Percentiles rank a stretch among this genome's conserved stretches.
Evolutionary conservation across 2,888 invertebrate genomes (phyloP).

Genomic region (Cephalotes varians): DNA sequence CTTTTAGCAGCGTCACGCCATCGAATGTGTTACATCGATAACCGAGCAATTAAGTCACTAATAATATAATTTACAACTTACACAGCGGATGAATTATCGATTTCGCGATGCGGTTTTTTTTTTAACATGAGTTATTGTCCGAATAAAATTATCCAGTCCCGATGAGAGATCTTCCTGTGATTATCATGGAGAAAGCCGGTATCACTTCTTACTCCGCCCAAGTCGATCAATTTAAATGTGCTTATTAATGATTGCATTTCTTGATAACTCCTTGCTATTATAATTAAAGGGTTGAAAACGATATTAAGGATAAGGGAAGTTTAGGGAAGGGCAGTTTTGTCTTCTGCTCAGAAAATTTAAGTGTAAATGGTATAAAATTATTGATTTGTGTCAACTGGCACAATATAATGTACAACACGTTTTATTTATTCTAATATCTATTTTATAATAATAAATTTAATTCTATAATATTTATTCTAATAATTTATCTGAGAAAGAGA

Average conservation of each 20-base stretch:
- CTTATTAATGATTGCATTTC: constrained; percentile 62
- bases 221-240: constrained; percentile 58
- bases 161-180: constrained; percentile 58
- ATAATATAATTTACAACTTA: constrained; percentile 77
- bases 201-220: constrained; percentile 48
- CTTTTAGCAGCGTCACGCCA: constrained; percentile 39
- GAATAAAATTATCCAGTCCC: constrained; percentile 74
- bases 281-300: constrained; percentile 6
- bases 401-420: not conserved
- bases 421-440: not conserved
- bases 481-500: not conserved
- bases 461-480: no score
- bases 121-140: constrained; percentile 73
- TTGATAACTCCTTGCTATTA: constrained; percentile 12
- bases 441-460: no score
- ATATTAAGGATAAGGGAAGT: no score
- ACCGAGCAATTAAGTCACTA: constrained; percentile 76
- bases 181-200: constrained; percentile 60
- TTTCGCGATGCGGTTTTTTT: constrained; percentile 54
- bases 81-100: constrained; percentile 76
- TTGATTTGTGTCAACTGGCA: not conserved
- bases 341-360: not conserved
- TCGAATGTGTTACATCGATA: constrained; percentile 66
- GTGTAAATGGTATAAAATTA: not conserved
- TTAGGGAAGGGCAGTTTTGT: not conserved